A percentile compares a stretch with the other conserved stretches of the same genome.
Conservation (phyloP, 2,888 invertebrate species). For the Chirona hameri region DNA sequence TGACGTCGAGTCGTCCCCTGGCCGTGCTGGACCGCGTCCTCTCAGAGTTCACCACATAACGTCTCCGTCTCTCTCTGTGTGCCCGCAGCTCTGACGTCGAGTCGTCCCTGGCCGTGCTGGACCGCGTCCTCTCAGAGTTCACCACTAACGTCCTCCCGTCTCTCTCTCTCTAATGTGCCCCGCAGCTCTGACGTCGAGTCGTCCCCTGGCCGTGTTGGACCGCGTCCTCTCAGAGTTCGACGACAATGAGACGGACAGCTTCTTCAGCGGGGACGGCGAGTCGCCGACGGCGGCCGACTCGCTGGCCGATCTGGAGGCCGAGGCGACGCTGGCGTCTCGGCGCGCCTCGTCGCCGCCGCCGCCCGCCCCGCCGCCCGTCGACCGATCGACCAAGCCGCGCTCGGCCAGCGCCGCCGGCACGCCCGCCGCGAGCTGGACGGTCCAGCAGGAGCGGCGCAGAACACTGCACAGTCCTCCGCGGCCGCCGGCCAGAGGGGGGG, state of each 20-base stretch:
- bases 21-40: constrained; percentile 83
- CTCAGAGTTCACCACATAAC: constrained; percentile 72
- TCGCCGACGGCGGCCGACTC: background rate
- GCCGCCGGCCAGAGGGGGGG: background rate
- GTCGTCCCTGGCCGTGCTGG: constrained; percentile 79
- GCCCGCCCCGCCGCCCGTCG: constrained; percentile 13
- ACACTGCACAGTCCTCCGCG: background rate
- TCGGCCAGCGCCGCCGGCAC: background rate
- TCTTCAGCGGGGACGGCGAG: constrained; percentile 9
- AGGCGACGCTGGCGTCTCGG: background rate
- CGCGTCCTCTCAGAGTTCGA: constrained; percentile 87
- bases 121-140: constrained; percentile 85
- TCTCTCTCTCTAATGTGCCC: no score
- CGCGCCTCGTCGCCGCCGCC: background rate
- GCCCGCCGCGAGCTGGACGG: constrained; percentile 12
- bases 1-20: constrained; percentile 82
- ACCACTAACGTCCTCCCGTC: no score
- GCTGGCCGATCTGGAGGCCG: background rate
- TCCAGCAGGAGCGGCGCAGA: background rate
- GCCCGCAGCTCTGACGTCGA: constrained; percentile 79
- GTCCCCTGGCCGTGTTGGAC: constrained; percentile 81
- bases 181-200: constrained; percentile 82
- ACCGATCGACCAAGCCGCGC: constrained; percentile 23
- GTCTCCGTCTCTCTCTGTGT: constrained; percentile 28
- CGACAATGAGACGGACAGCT: constrained; percentile 56